Evolutionary conservation across 2,888 invertebrate species (phyloP), one percentile per base, ranked within the genome.

Genomic region (Cheilosia urbana): DNA sequence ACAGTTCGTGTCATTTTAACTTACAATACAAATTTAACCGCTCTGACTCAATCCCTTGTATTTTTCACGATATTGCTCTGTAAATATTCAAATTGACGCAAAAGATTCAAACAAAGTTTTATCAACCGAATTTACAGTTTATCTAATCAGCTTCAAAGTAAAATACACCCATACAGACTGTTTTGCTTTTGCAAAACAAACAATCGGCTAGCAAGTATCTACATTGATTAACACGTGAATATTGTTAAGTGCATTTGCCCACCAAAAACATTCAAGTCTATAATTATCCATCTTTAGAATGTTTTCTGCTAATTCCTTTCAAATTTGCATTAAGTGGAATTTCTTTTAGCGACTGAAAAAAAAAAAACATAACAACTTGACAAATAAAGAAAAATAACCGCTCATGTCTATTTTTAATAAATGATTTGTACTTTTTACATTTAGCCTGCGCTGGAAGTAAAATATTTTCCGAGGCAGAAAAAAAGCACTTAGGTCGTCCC

Each of bases 361-460:
- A n/a, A 13, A 58, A 37, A 34, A 37, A 65, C 19, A 15, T 19
- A 63, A 49, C 34, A 42, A 45, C 45, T 45, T 45, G 51, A 55
- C 65, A 45, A 57, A 42, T 15, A 42, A 7, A 37, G 30, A 37
- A 24, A 49, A n/a, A 17, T 15, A 19, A 51, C 34, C 53, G 68
- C 60, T 77, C 68, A 55, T 45, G 19, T 77, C 77, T 77, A 77
- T 77, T 77, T 77, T 77, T 77, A 77, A 68, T 76, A 5, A 40
- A 24, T 76, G 75, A 76, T 66, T 49, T 27, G 27, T 34, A 65
- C 30, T 24, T 17, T 45, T 62, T 47, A 34, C 13, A 27, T 7
- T 55, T 13, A 9, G n/a, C 6, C 30, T 17, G 17, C 6, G 55
- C 13, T 30, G 55, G 17, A 27, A 24, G 24, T 15, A n/a, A 24